Evolutionary conservation across 2,888 invertebrate genomes (phyloP), one percentile per base, ranked within the genome.

Genomic region (Heteropelma amictum): DNA sequence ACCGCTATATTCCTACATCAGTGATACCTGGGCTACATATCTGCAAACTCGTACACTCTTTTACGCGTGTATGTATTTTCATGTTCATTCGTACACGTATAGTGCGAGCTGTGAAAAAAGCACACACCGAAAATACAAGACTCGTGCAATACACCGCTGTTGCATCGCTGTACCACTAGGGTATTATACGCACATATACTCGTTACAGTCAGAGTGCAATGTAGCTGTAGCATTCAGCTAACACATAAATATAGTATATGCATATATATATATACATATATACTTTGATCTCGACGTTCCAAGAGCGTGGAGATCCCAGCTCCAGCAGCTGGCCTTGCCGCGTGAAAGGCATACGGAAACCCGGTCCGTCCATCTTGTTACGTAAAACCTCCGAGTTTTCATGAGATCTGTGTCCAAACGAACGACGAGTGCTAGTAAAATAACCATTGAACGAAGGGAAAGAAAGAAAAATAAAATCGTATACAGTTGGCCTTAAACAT

Each of bases 291-390:
- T 33, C 54, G 70, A 65, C 19, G 75, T 70, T 71, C 75, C 70
- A 75, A 67, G 75, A 75, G 54, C 75, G 65, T 26, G 65, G 71
- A 75, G 70, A 75, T 75, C 70, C 70, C 70, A 65, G 49, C 54
- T 70, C 82, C 56, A 67, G 67, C 79, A 81, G 78, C 78, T 84
- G 87, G 86, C 87, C 86, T 87, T 87, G 86, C 80, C 79, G 82
- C 82, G 87, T 87, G 87, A 87, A 87, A 87, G 87, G 87, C 86
- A 85, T 79, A 86, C 87, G 87, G 87, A 87, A 87, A 87, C 85
- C 80, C 61, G 65, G 78, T 72, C 81, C 87, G 84, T 87, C 87
- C 88, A 88, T 88, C 87, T 88, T 88, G 86, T 88, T 88, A 87
- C 88, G 88, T 87, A 89, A 88, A 82, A 77, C 74, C 81, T 81